Percentiles rank a stretch among this genome's conserved stretches.
Conservation (phyloP, 2,888 invertebrate genomes). For the Hydropsyche betteni region DNA sequence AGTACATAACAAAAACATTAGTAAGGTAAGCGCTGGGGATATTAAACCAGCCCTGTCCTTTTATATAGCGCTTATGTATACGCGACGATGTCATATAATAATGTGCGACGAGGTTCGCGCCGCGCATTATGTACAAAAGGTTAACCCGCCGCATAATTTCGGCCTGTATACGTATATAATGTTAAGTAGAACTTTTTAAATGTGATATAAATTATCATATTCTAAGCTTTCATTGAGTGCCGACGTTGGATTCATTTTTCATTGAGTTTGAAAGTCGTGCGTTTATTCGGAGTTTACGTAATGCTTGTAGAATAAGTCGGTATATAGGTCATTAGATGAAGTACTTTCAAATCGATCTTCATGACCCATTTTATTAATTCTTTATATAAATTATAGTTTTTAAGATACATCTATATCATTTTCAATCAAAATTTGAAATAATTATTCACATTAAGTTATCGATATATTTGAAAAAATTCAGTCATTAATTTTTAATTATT, state of each 20-base stretch:
- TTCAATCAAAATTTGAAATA: too few species aligned
- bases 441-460: too few species aligned
- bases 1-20: conserved; percentile 51
- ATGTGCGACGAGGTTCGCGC: conserved; percentile 23
- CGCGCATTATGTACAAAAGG: conserved; percentile 25
- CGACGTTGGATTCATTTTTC: conserved; percentile 6
- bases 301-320: too few species aligned
- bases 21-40: conserved; percentile 42
- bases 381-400: too few species aligned
- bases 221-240: conserved; percentile 23
- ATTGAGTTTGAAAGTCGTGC: neutral
- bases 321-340: too few species aligned
- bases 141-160: conserved; percentile 26
- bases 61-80: neutral
- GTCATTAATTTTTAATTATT: too few species aligned
- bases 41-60: conserved; percentile 20
- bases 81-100: neutral
- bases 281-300: too few species aligned
- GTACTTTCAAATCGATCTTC: too few species aligned
- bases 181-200: conserved; percentile 20
- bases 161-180: too few species aligned
- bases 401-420: too few species aligned
- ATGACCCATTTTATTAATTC: too few species aligned
- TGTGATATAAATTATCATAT: conserved; percentile 20
- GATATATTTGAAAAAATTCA: too few species aligned